These are phyloP conservation scores for Apeltes quadracus DNA, from an alignment of 2,113 vertebrate genomes.

Conservation along the genomic window DNA sequence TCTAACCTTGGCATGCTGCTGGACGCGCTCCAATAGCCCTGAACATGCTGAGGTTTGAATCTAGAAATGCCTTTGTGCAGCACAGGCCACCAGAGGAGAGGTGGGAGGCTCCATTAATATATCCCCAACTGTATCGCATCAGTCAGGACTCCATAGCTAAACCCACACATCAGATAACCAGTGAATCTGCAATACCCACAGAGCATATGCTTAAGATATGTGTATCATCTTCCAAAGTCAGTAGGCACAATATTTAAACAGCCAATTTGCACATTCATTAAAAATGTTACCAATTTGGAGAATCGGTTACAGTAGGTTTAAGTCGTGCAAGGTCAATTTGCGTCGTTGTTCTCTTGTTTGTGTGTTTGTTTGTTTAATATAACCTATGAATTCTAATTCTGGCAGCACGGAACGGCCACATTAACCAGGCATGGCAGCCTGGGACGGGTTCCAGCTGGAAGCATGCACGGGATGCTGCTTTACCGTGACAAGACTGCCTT, in stretches of 20 bases:
- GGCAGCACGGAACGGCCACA: conserved; percentile 71
- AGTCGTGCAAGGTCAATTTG: conserved; percentile 63
- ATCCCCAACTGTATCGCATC: conserved; percentile 59
- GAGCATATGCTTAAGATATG: conserved; percentile 30
- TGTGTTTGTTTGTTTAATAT: conserved; percentile 77
- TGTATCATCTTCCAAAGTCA: conserved; percentile 21
- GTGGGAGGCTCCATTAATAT: conserved; percentile 63
- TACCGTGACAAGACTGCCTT: conserved; percentile 65
- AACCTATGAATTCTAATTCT: conserved; percentile 78
- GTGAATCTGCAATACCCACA: conserved; percentile 11
- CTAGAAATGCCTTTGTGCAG: conserved; percentile 76
- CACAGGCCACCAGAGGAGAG: conserved; percentile 70
- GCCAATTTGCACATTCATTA: conserved; percentile 7
- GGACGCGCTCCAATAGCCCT: conserved; percentile 72
- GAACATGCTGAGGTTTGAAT: conserved; percentile 82
- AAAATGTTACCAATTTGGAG: conserved; percentile 28
- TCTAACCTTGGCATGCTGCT: conserved; percentile 80
- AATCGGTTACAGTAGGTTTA: conserved; percentile 37
- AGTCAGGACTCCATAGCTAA: conserved; percentile 43
- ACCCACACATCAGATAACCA: conserved; percentile 45
- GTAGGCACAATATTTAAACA: conserved; percentile 13
- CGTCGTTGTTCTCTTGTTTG: conserved; percentile 69
- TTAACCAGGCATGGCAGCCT: conserved; percentile 79
- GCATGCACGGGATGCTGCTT: conserved; percentile 64
- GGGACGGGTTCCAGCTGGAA: conserved; percentile 80